These are phyloP conservation scores for Oscheius myriophilus DNA, from an alignment of 2,888 invertebrate species.

Conservation along the genomic window DNA sequence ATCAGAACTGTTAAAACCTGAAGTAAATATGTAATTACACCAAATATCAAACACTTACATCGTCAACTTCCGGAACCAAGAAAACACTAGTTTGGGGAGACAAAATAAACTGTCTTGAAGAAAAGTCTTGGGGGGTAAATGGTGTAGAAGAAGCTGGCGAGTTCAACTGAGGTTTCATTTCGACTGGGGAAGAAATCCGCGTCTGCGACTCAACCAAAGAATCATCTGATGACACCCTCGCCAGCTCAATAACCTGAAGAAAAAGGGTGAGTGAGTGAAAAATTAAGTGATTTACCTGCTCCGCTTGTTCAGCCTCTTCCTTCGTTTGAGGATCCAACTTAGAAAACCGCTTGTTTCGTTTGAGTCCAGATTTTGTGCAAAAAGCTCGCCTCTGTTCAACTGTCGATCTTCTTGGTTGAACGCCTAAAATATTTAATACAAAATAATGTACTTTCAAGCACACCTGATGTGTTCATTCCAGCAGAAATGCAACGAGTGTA, in stretches of 20 bases:
- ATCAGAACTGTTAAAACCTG: conserved; percentile 50
- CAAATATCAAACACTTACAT: no score
- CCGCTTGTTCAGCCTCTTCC: conserved; percentile 22
- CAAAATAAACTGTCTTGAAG: no score
- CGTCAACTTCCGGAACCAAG: no score
- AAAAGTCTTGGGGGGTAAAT: no score
- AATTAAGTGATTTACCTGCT: background rate
- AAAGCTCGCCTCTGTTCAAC: conserved; percentile 49
- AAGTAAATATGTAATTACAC: background rate
- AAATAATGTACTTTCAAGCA: conserved; percentile 4
- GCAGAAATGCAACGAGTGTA: conserved; percentile 53
- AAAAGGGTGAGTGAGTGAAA: background rate
- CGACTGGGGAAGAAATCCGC: no score
- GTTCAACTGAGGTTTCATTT: no score
- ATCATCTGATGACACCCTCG: conserved; percentile 17
- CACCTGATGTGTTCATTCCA: conserved; percentile 62
- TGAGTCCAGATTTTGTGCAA: conserved; percentile 63
- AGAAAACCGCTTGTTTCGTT: conserved; percentile 64
- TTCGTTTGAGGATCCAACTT: conserved; percentile 24
- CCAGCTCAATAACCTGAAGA: conserved; percentile 14
- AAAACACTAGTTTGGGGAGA: no score
- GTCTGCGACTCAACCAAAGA: no score
- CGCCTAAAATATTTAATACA: background rate
- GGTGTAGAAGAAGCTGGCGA: no score
- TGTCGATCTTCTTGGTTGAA: conserved; percentile 50